Conservation (phyloP, 2,113 vertebrate genomes). For the Lycocorax pyrrhopterus region DNA sequence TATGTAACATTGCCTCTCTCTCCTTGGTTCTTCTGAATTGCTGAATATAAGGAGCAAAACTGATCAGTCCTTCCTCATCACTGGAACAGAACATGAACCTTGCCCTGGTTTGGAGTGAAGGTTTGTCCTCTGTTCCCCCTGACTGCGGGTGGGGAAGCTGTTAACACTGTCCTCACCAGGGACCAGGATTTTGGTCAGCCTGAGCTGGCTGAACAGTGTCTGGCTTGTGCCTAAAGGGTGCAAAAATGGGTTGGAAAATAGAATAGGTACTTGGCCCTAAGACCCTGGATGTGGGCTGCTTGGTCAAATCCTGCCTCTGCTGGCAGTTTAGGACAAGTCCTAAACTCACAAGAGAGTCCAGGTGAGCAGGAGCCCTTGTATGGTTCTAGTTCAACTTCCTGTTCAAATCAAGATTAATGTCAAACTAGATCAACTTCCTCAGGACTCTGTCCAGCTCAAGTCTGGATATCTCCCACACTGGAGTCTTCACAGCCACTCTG, state of each 20-base stretch:
- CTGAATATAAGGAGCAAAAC: background rate
- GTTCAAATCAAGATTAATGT: background rate
- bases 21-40: background rate
- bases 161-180: background rate
- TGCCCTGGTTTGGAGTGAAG: background rate
- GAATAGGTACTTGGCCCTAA: background rate
- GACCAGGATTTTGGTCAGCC: background rate
- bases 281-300: background rate
- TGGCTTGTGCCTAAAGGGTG: background rate
- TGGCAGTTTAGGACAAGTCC: background rate
- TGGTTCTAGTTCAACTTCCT: background rate
- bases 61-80: background rate
- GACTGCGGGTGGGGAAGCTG: background rate
- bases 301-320: background rate
- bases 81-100: background rate
- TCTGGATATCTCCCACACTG: background rate
- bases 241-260: background rate
- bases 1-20: background rate
- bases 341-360: background rate
- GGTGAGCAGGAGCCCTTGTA: background rate
- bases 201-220: background rate
- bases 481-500: background rate
- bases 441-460: background rate
- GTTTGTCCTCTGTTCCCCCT: background rate
- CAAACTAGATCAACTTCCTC: background rate